Conservation (phyloP, 1,140 invertebrate species). For the Caerostris extrusa region DNA sequence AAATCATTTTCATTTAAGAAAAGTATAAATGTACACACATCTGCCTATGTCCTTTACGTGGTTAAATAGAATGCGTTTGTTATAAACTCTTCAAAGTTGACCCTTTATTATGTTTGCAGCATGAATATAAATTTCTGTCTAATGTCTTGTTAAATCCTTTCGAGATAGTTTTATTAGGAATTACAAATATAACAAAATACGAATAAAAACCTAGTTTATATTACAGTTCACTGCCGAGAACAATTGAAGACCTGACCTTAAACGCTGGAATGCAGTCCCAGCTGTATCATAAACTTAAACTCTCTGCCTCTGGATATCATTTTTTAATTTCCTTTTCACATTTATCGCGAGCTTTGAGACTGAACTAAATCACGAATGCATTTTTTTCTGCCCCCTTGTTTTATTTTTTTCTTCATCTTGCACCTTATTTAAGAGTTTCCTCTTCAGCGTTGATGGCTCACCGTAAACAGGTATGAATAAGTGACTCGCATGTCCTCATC, state of each 20-base stretch:
- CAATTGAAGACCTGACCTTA: constrained; percentile 35
- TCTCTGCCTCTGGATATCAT: background rate
- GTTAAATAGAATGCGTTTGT: too few relatives aligned
- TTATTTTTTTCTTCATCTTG: background rate
- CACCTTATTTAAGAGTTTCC: constrained; percentile 19
- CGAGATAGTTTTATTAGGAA: background rate
- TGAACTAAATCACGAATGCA: constrained; percentile 3
- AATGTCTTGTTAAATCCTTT: background rate
- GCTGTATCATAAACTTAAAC: background rate
- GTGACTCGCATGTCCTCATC: constrained; percentile 9
- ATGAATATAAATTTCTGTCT: too few relatives aligned
- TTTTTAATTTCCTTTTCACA: constrained; percentile 12
- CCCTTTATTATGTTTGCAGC: too few relatives aligned
- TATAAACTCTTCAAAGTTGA: too few relatives aligned
- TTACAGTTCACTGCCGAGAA: background rate
- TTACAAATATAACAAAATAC: background rate
- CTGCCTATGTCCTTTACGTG: too few relatives aligned
- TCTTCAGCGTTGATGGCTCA: constrained; percentile 7
- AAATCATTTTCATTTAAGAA: too few relatives aligned
- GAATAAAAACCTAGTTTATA: background rate
- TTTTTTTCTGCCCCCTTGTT: background rate
- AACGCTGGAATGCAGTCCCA: background rate
- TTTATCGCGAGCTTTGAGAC: background rate
- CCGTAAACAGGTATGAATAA: constrained; percentile 38
- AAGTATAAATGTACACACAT: too few relatives aligned